These are phyloP conservation scores for Parascotia fuliginaria DNA, from an alignment of 2,888 invertebrate genomes.

Conservation along the genomic window DNA sequence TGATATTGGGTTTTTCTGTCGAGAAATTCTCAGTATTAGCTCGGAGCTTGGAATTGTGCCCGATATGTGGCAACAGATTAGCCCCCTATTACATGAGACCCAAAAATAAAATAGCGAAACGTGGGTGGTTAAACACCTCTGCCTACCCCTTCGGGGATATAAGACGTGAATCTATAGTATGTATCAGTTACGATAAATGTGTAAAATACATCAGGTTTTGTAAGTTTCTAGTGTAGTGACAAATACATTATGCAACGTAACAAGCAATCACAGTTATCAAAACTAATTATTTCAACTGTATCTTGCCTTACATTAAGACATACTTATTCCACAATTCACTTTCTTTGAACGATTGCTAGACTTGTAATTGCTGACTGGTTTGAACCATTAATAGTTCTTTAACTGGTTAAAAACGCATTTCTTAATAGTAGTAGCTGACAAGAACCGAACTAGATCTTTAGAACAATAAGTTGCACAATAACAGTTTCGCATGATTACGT, in stretches of 20 bases:
- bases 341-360: constrained; percentile 4
- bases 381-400: constrained; percentile 1
- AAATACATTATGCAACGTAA: not conserved
- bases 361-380: constrained; percentile 9
- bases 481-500: constrained; percentile 46
- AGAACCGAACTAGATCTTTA: constrained; percentile 44
- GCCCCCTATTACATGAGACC: too few relatives aligned
- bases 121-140: too few relatives aligned
- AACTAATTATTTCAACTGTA: not conserved
- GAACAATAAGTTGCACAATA: constrained; percentile 49
- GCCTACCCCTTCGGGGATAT: too few relatives aligned
- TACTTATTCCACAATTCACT: not conserved
- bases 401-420: constrained; percentile 18
- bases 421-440: constrained; percentile 32
- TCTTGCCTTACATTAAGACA: not conserved
- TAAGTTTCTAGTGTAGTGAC: too few relatives aligned
- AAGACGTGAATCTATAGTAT: too few relatives aligned
- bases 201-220: too few relatives aligned
- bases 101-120: too few relatives aligned
- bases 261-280: not conserved
- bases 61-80: too few relatives aligned
- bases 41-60: too few relatives aligned
- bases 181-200: too few relatives aligned
- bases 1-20: too few relatives aligned
- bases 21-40: too few relatives aligned